phyloP scores from a whole-genome alignment of 2,888 invertebrate genomes.

The Ametastegia equiseti region DNA sequence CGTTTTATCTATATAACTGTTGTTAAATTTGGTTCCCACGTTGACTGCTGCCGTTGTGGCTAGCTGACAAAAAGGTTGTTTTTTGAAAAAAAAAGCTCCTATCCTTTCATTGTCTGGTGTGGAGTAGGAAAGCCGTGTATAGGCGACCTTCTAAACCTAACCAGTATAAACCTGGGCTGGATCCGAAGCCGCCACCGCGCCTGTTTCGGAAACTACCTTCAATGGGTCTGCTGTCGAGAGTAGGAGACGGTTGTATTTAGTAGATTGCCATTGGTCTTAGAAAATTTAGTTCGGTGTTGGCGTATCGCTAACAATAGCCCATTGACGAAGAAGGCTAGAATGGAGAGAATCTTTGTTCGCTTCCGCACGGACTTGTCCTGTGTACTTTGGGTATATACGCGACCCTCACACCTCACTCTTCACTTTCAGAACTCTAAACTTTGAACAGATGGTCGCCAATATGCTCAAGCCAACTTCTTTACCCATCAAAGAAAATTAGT shows the following conservation, averaged over 20 bases:
- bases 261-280: slow-evolving; percentile 36
- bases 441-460: background rate
- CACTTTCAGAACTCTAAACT: background rate
- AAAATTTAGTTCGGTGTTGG: slow-evolving; percentile 40
- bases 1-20: background rate
- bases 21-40: slow-evolving; percentile 26
- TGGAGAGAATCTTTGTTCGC: slow-evolving; percentile 43
- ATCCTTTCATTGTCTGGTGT: slow-evolving; percentile 1
- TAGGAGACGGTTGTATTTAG: slow-evolving; percentile 16
- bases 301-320: slow-evolving; percentile 44
- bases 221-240: slow-evolving; percentile 37
- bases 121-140: slow-evolving; percentile 33
- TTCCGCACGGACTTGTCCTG: background rate
- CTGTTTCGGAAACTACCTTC: slow-evolving; percentile 35
- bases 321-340: slow-evolving; percentile 40
- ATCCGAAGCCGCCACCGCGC: background rate
- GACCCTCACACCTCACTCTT: background rate
- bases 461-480: too few relatives aligned
- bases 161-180: background rate
- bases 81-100: background rate
- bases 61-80: background rate
- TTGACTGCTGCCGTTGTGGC: background rate
- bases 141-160: slow-evolving; percentile 5
- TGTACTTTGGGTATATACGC: background rate
- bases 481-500: background rate